These are phyloP conservation scores for Notechis scutatus DNA, from an alignment of 2,113 vertebrate species.

Conservation along the genomic window DNA sequence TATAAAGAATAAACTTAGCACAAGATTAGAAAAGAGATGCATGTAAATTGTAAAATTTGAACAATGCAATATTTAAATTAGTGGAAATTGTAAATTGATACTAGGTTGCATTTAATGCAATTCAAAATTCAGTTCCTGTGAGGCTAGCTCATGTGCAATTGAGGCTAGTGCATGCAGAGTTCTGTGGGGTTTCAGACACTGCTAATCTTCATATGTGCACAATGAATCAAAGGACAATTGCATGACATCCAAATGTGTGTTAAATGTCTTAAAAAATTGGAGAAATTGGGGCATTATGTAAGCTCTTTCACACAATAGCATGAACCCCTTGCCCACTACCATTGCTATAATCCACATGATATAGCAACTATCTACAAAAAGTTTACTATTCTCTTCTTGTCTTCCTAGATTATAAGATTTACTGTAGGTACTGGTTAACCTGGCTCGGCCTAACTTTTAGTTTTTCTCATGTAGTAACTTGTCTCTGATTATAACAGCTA, in stretches of 20 bases:
- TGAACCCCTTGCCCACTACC: background rate
- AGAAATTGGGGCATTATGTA: background rate
- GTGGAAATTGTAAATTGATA: background rate
- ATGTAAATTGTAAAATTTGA: background rate
- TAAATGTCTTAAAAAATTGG: background rate
- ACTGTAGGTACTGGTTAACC: background rate
- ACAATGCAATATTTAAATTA: background rate
- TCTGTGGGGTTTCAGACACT: background rate
- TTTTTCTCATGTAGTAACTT: background rate
- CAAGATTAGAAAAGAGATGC: background rate
- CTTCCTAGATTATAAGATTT: background rate
- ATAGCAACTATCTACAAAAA: background rate
- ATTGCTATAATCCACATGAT: background rate
- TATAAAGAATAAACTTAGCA: background rate
- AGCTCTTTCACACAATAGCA: background rate
- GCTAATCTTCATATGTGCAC: background rate
- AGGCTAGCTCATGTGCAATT: too few relatives aligned
- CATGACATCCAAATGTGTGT: background rate
- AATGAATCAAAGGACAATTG: background rate
- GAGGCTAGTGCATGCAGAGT: background rate
- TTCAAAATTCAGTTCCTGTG: background rate
- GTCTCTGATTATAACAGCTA: background rate
- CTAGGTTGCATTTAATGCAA: background rate
- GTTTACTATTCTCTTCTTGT: background rate
- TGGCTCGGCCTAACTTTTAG: background rate